A percentile compares a stretch with the other conserved stretches of the same genome.
These are phyloP conservation scores for Sebastes vulpes DNA, from an alignment of 2,797 vertebrate species.

Conservation along the genomic window DNA sequence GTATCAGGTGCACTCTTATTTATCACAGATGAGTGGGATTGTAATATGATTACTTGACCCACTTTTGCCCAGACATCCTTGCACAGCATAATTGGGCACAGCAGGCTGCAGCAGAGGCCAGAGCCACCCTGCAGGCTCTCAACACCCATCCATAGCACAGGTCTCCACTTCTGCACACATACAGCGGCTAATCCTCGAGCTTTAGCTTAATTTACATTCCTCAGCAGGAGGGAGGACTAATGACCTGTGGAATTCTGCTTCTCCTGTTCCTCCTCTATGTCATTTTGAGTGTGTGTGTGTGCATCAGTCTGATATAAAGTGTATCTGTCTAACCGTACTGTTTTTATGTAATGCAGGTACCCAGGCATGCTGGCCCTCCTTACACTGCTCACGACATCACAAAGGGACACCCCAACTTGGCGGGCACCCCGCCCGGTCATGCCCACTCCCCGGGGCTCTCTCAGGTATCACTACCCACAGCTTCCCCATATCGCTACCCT, in stretches of 20 bases:
- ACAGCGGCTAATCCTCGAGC: slow-evolving; percentile 48
- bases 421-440: slow-evolving; percentile 94
- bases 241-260: slow-evolving; percentile 55
- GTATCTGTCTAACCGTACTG: slow-evolving; percentile 27
- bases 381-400: slow-evolving; percentile 95
- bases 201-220: slow-evolving; percentile 66
- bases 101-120: slow-evolving; percentile 33
- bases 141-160: slow-evolving; percentile 38
- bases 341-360: slow-evolving; percentile 89
- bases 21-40: slow-evolving; percentile 42
- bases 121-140: slow-evolving; percentile 24
- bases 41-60: slow-evolving; percentile 57
- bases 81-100: slow-evolving; percentile 24
- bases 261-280: not conserved
- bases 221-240: slow-evolving; percentile 53
- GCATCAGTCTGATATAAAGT: not conserved
- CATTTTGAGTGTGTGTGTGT: not conserved
- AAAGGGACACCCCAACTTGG: slow-evolving; percentile 96
- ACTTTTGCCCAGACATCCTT: slow-evolving; percentile 48
- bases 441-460: slow-evolving; percentile 94
- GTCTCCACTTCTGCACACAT: slow-evolving; percentile 53
- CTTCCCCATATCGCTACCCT: slow-evolving; percentile 84
- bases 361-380: slow-evolving; percentile 92
- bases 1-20: slow-evolving; percentile 33
- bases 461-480: slow-evolving; percentile 91